Conservation (phyloP, 2,888 invertebrate species). For the Proisotoma minuta region DNA sequence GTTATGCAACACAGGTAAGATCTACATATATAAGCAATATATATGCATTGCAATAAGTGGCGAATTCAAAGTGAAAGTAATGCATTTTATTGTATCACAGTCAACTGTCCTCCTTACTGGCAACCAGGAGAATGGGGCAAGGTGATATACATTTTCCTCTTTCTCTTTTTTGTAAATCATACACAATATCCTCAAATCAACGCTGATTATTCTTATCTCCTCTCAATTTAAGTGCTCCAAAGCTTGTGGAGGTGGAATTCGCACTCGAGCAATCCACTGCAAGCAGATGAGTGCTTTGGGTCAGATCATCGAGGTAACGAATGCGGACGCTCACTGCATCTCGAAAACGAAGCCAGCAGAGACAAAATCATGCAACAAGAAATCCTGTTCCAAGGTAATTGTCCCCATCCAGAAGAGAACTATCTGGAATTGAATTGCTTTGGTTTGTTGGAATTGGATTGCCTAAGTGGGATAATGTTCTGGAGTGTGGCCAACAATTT, state of each 20-base stretch:
- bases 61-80: too few relatives aligned
- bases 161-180: background rate
- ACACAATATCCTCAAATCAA: too few relatives aligned
- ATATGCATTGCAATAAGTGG: too few relatives aligned
- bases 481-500: background rate
- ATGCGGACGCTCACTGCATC: slow-evolving; percentile 66
- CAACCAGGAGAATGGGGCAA: slow-evolving; percentile 78
- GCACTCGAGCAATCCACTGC: slow-evolving; percentile 71
- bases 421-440: background rate
- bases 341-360: slow-evolving; percentile 63
- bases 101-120: slow-evolving; percentile 91
- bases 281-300: slow-evolving; percentile 90
- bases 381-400: slow-evolving; percentile 59
- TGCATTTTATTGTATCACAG: too few relatives aligned
- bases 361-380: slow-evolving; percentile 78
- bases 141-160: slow-evolving; percentile 50
- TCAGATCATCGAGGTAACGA: slow-evolving; percentile 74
- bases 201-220: slow-evolving; percentile 22
- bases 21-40: too few relatives aligned
- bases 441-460: background rate
- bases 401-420: background rate
- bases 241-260: slow-evolving; percentile 87
- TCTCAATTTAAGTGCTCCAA: slow-evolving; percentile 86
- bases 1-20: slow-evolving; percentile 88
- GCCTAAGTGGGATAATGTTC: background rate